Evolutionary conservation across 2,888 invertebrate genomes (phyloP).

Genomic region (Dryadula phaetusa): DNA sequence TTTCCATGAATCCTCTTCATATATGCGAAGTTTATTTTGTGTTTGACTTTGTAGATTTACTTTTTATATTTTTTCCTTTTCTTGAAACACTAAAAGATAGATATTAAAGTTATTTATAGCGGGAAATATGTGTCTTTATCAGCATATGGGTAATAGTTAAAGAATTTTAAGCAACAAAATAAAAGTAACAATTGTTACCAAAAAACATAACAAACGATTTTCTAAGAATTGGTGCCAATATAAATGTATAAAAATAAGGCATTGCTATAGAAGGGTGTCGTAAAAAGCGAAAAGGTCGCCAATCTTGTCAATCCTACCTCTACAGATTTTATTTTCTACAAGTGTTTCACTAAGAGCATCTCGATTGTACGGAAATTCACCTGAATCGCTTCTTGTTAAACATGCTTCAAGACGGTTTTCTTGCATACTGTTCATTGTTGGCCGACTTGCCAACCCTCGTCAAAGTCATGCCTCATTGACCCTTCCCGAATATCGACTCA

Average conservation of each 20-base stretch:
- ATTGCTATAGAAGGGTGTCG: background rate
- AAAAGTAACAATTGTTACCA: background rate
- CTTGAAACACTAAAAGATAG: background rate
- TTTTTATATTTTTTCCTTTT: background rate
- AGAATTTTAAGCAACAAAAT: background rate
- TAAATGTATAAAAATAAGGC: background rate
- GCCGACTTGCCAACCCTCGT: conserved; percentile 67
- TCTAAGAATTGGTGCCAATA: background rate
- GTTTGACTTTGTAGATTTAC: conserved; percentile 5
- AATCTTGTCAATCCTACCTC: conserved; percentile 18
- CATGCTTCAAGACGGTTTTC: conserved; percentile 67
- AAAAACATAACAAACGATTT: background rate
- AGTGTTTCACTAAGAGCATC: conserved; percentile 35
- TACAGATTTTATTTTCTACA: conserved; percentile 23
- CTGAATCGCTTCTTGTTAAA: conserved; percentile 73
- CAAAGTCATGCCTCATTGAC: conserved; percentile 82
- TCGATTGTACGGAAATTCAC: conserved; percentile 53
- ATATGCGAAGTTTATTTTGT: conserved; percentile 19
- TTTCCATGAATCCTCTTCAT: conserved; percentile 17
- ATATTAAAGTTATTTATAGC: conserved; percentile 1
- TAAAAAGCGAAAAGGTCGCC: conserved; percentile 17
- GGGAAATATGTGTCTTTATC: background rate
- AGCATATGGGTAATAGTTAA: background rate
- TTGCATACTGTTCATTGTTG: conserved; percentile 71
- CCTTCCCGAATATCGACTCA: conserved; percentile 73